These are phyloP conservation scores for Listronotus bonariensis DNA, from an alignment of 1,140 invertebrate genomes.

Conservation along the genomic window DNA sequence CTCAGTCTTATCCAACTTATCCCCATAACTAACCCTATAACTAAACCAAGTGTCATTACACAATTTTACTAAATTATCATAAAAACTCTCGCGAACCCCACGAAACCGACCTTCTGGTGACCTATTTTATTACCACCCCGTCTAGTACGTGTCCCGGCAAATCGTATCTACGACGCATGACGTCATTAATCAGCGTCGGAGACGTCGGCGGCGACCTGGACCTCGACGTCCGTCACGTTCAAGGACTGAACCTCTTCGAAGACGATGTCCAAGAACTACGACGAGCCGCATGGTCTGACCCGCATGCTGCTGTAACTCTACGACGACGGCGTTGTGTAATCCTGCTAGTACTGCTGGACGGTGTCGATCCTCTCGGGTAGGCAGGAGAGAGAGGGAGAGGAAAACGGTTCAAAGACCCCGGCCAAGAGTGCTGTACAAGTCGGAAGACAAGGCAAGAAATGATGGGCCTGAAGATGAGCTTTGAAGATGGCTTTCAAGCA, in stretches of 20 bases:
- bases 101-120: neutral
- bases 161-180: conserved; percentile 39
- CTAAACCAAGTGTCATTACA: conserved; percentile 6
- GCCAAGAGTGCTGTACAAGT: conserved; percentile 5
- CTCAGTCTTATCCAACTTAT: conserved; percentile 8
- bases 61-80: no score
- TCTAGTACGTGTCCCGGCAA: neutral
- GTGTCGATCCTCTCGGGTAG: conserved; percentile 42
- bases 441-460: conserved; percentile 22
- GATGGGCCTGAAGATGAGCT: conserved; percentile 17
- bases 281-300: conserved; percentile 1
- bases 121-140: neutral
- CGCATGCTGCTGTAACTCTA: conserved; percentile 10
- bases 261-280: conserved; percentile 36
- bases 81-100: neutral
- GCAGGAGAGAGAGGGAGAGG: conserved; percentile 46
- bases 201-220: no score
- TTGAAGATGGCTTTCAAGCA: conserved; percentile 19
- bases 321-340: conserved; percentile 50
- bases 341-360: conserved; percentile 48
- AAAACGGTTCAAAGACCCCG: conserved; percentile 47
- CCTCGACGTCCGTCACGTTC: neutral
- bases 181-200: conserved; percentile 25
- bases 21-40: conserved; percentile 4
- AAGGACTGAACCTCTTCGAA: neutral